Evolutionary conservation across 2,113 vertebrate genomes (phyloP), one percentile per base, ranked within the genome.

Genomic region (Rostratula benghalensis): DNA sequence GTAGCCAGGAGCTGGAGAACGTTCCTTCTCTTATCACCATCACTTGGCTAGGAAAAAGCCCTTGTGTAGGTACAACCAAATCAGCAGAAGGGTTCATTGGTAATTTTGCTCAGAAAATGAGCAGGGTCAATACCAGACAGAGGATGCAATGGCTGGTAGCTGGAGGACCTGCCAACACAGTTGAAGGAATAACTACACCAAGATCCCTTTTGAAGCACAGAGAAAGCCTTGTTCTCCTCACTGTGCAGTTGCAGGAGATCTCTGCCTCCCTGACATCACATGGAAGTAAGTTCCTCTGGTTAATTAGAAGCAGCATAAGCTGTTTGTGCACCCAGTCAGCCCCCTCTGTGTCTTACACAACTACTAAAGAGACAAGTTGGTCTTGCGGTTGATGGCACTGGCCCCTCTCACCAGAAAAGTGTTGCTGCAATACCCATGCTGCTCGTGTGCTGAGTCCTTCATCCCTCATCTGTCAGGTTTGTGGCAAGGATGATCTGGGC

Each of bases 81-180:
- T 2, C 41, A 75, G 37, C 35, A 75, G 57, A 54, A 78, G 12
- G 6, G 31, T 56, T 67, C 11, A 5, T 28, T 4, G 5, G 27
- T 74, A 59, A 69, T 61, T 79, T 51, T 89, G 13, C 67, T 83
- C 78, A 51, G 86, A 83, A 87, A 70, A 70, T 0, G 1, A 81
- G 33, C 16, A 61, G 74, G 33, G 51, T 73, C 0, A 0, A 46
- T 31, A 45, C 13, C 0, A 3, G 67, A 13, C 11, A 67, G 63
- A 67, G 28, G n/a, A 68, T 1, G 0, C 16, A 43, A 53, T 0
- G 12, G 39, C 7, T 1, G 3, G 56, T n/a, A 45, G 33, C 35
- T 41, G 48, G 69, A 77, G n/a, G n/a, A 33, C 15, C 79, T 76
- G 39, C 35, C 68, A 84, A n/a, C n/a, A n/a, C 0, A 1, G 4